Conservation (phyloP, 2,888 invertebrate genomes). For the Physocephala rufipes region DNA sequence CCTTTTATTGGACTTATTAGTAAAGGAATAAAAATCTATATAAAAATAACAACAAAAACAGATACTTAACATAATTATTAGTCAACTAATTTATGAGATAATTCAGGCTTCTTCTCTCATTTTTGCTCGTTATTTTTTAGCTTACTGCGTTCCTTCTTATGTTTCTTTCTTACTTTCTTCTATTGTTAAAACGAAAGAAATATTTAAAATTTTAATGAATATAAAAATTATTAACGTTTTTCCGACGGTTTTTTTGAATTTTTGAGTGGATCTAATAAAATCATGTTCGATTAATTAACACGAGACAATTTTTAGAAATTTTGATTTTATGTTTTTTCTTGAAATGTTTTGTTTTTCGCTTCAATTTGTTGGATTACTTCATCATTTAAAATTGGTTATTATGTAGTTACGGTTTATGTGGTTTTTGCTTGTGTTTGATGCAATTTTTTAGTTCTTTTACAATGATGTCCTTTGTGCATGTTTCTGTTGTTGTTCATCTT, state of each 20-base stretch:
- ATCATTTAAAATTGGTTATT: constrained; percentile 11
- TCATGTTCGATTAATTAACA: constrained; percentile 33
- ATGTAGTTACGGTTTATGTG: constrained; percentile 10
- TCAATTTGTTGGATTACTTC: constrained; percentile 14
- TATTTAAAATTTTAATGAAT: not conserved
- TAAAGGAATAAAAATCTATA: too few species aligned
- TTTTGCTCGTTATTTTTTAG: too few species aligned
- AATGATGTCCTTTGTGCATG: not conserved
- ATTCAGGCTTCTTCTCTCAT: too few species aligned
- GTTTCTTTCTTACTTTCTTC: too few species aligned
- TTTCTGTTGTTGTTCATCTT: constrained; percentile 6
- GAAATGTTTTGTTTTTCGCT: not conserved
- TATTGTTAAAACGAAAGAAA: not conserved
- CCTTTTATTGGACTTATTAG: too few species aligned
- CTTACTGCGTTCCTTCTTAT: too few species aligned
- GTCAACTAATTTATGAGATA: too few species aligned
- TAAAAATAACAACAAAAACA: too few species aligned
- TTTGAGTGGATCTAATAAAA: constrained; percentile 7
- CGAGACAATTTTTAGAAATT: not conserved
- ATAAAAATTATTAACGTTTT: not conserved
- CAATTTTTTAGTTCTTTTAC: not conserved
- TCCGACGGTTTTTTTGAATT: not conserved
- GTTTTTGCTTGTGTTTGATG: constrained; percentile 4
- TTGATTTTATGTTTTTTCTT: constrained; percentile 15
- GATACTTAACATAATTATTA: too few species aligned